Conservation (phyloP, 2,797 vertebrate genomes). For the Antrozous pallidus region DNA sequence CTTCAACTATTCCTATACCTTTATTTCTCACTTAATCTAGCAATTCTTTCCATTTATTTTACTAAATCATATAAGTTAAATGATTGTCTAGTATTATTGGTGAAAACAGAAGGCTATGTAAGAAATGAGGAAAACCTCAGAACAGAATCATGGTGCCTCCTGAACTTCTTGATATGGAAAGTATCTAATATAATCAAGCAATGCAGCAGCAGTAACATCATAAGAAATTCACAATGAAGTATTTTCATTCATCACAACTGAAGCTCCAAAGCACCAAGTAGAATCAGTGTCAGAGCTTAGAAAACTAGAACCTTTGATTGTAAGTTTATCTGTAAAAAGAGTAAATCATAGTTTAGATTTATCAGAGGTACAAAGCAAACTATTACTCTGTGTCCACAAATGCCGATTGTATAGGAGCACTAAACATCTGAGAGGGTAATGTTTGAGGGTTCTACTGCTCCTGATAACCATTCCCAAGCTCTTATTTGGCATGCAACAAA, state of each 20-base stretch:
- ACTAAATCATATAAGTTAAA: background rate
- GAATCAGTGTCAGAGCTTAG: background rate
- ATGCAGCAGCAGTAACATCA: background rate
- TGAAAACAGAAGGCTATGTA: background rate
- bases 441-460: background rate
- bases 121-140: background rate
- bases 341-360: background rate
- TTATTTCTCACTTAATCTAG: constrained; percentile 6
- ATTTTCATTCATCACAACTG: background rate
- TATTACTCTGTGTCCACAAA: background rate
- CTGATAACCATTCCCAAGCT: background rate
- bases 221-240: background rate
- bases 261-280: background rate
- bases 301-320: background rate
- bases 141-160: background rate
- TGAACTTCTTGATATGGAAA: background rate
- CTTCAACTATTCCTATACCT: background rate
- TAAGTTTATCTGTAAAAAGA: background rate
- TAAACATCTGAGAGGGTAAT: background rate
- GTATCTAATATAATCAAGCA: background rate
- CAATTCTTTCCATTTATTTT: background rate
- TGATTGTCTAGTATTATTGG: background rate
- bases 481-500: background rate
- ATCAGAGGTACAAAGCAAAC: background rate
- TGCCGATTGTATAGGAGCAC: background rate